Percentiles rank a stretch among this genome's conserved stretches.
phyloP scores from a whole-genome alignment of 2,888 invertebrate species.

The Eremobia ochroleuca region DNA sequence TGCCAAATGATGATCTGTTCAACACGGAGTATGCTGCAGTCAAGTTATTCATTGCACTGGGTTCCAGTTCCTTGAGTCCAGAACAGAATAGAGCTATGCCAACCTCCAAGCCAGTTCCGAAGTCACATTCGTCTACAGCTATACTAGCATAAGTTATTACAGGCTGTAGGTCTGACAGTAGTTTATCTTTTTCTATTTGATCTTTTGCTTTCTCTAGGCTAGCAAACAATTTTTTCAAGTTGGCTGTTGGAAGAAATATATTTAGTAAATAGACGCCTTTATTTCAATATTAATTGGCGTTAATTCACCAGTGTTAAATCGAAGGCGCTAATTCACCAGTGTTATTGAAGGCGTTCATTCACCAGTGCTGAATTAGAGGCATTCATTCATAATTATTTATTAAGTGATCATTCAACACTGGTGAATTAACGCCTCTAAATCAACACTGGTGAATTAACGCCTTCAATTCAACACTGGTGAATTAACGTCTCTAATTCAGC shows the following conservation, averaged over 20 bases:
- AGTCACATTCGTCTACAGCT: slow-evolving; percentile 98
- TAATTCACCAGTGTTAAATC: too few relatives aligned
- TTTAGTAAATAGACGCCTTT: not conserved
- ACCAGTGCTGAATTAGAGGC: too few relatives aligned
- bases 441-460: not conserved
- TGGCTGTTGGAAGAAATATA: slow-evolving; percentile 86
- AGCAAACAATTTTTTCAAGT: slow-evolving; percentile 93
- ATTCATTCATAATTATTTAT: too few relatives aligned
- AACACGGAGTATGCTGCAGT: slow-evolving; percentile 95
- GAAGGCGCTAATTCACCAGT: too few relatives aligned
- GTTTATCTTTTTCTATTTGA: slow-evolving; percentile 91
- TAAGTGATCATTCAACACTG: too few relatives aligned
- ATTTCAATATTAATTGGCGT: too few relatives aligned
- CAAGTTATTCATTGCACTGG: slow-evolving; percentile 92
- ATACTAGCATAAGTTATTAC: slow-evolving; percentile 96
- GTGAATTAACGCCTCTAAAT: not conserved
- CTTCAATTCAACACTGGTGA: too few relatives aligned
- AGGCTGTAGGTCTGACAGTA: slow-evolving; percentile 94
- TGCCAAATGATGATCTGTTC: slow-evolving; percentile 93
- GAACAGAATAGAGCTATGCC: slow-evolving; percentile 96
- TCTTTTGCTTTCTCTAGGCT: slow-evolving; percentile 91
- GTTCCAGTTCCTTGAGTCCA: slow-evolving; percentile 93
- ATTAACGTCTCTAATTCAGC: too few relatives aligned
- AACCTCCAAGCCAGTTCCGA: slow-evolving; percentile 97
- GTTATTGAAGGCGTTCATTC: too few relatives aligned